phyloP scores from a whole-genome alignment of 2,113 vertebrate species.

The Australoheros scitulus region DNA sequence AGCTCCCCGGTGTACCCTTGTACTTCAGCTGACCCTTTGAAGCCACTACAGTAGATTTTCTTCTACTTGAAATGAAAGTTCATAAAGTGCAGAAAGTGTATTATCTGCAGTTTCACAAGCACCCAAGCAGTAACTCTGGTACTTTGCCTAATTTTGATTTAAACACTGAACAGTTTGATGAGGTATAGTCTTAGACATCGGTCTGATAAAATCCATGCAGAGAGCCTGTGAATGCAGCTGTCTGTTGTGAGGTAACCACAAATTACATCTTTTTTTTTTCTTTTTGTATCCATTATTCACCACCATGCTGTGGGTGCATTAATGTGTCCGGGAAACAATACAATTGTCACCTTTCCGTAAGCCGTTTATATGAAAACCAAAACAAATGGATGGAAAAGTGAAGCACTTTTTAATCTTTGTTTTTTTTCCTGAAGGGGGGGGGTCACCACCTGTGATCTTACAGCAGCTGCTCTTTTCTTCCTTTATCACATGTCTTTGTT shows the following conservation, averaged over 20 bases:
- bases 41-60: background rate
- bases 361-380: background rate
- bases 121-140: background rate
- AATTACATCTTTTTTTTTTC: constrained; percentile 1
- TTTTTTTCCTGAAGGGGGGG: background rate
- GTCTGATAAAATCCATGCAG: background rate
- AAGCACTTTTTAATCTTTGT: background rate
- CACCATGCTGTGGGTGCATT: background rate
- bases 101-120: background rate
- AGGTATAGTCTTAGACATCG: background rate
- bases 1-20: background rate
- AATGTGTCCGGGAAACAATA: background rate
- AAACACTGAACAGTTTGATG: background rate
- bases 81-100: background rate
- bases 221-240: background rate
- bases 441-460: background rate
- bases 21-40: constrained; percentile 24
- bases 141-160: background rate
- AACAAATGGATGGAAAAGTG: background rate
- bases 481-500: constrained; percentile 7
- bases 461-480: constrained; percentile 7
- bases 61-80: background rate
- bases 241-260: background rate
- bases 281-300: constrained; percentile 30
- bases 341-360: background rate